phyloP scores from a whole-genome alignment of 2,797 vertebrate genomes.

The Sebastes elongatus region DNA sequence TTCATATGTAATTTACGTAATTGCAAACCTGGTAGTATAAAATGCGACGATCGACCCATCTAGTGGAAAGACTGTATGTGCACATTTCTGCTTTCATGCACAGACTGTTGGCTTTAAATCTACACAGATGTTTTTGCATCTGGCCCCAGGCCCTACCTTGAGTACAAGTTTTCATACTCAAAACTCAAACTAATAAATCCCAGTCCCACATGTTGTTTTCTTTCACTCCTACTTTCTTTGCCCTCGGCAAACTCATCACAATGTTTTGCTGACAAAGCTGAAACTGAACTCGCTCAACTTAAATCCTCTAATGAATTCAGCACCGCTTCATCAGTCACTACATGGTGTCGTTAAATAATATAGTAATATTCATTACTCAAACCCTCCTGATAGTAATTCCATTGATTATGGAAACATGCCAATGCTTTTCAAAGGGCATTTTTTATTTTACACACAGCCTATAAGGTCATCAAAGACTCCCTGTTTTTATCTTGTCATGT shows the following conservation, averaged over 20 bases:
- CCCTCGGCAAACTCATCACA: neutral
- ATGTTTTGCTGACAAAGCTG: neutral
- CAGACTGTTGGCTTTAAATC: neutral
- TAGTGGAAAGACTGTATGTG: neutral
- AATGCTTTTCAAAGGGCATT: neutral
- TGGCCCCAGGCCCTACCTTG: neutral
- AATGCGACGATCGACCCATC: neutral
- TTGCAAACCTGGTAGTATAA: too few relatives aligned
- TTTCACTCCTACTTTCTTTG: neutral
- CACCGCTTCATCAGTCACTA: neutral
- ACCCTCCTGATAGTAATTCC: neutral
- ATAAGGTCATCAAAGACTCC: neutral
- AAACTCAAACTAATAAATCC: neutral
- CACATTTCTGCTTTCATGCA: neutral
- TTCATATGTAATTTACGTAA: too few relatives aligned
- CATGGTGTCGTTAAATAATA: neutral
- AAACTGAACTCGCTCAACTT: neutral
- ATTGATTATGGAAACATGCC: constrained; percentile 9
- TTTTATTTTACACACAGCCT: neutral
- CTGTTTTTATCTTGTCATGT: neutral
- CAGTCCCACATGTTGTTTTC: neutral
- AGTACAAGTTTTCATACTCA: neutral
- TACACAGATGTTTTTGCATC: neutral
- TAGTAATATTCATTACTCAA: neutral
- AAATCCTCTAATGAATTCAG: neutral